Percentiles rank a stretch among this genome's conserved stretches.
These are phyloP conservation scores for Volucella inanis DNA, from an alignment of 2,888 invertebrate species.

Conservation along the genomic window DNA sequence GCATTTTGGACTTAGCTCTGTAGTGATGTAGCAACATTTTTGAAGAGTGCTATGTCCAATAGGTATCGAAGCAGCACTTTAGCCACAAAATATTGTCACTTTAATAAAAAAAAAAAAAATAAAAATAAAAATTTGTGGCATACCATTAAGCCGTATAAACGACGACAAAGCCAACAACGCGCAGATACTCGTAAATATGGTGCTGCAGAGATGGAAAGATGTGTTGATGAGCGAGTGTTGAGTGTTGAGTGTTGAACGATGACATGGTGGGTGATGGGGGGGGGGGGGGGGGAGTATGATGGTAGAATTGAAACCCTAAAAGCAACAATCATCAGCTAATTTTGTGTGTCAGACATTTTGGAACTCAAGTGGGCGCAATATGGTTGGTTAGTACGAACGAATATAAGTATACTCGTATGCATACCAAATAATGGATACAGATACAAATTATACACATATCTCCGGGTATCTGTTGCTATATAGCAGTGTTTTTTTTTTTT, in stretches of 20 bases:
- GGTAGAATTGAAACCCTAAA: constrained; percentile 30
- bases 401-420: too few relatives aligned
- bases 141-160: constrained; percentile 22
- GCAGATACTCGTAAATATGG: background rate
- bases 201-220: too few relatives aligned
- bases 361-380: constrained; percentile 71
- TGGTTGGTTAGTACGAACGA: constrained; percentile 1
- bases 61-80: too few relatives aligned
- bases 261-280: too few relatives aligned
- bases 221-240: too few relatives aligned
- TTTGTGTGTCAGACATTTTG: constrained; percentile 70
- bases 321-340: constrained; percentile 64
- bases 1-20: constrained; percentile 38
- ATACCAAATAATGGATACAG: too few relatives aligned
- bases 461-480: constrained; percentile 35
- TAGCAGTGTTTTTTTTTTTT: constrained; percentile 48
- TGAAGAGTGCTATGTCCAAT: constrained; percentile 43
- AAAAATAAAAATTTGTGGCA: constrained; percentile 43
- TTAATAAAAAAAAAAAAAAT: background rate
- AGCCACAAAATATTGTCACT: constrained; percentile 41
- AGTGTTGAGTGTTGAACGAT: too few relatives aligned
- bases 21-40: background rate
- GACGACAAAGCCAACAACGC: constrained; percentile 15
- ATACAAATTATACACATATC: constrained; percentile 26
- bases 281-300: background rate